These are phyloP conservation scores for Coecobrya sp. DNA, from an alignment of 2,888 invertebrate genomes.

Conservation along the genomic window DNA sequence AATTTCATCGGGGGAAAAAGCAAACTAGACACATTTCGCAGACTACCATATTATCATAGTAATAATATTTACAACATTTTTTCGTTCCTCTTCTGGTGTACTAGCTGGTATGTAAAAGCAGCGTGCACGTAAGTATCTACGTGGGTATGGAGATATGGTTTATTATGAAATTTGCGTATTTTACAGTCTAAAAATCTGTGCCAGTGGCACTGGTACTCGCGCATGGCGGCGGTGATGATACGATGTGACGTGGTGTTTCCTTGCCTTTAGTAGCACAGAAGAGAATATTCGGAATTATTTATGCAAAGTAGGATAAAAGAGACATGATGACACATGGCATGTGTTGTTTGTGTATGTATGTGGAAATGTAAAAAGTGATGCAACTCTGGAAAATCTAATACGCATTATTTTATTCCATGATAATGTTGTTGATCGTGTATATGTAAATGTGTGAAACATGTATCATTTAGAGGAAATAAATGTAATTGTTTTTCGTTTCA, in stretches of 20 bases:
- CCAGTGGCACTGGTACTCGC: neutral
- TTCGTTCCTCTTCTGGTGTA: neutral
- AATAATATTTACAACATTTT: neutral
- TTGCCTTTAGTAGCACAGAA: neutral
- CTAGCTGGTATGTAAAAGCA: neutral
- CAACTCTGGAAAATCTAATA: constrained; percentile 45
- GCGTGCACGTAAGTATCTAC: neutral
- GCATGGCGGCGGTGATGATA: neutral
- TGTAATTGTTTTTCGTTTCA: neutral
- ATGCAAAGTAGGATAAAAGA: constrained; percentile 8
- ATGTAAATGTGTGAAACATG: neutral
- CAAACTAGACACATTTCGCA: constrained; percentile 51
- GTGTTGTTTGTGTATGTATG: neutral
- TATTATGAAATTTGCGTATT: neutral
- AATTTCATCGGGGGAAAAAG: constrained; percentile 69
- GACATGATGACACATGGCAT: neutral
- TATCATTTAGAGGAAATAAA: neutral
- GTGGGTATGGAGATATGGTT: neutral
- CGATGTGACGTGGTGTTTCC: neutral
- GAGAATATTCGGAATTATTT: constrained; percentile 16
- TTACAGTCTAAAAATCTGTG: constrained; percentile 16
- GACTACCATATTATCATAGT: neutral
- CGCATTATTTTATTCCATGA: neutral
- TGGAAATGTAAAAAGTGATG: constrained; percentile 26
- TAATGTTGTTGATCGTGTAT: neutral